A percentile compares a stretch with the other conserved stretches of the same genome.
phyloP scores from a whole-genome alignment of 2,797 vertebrate genomes.

The Labeo calbasu region DNA sequence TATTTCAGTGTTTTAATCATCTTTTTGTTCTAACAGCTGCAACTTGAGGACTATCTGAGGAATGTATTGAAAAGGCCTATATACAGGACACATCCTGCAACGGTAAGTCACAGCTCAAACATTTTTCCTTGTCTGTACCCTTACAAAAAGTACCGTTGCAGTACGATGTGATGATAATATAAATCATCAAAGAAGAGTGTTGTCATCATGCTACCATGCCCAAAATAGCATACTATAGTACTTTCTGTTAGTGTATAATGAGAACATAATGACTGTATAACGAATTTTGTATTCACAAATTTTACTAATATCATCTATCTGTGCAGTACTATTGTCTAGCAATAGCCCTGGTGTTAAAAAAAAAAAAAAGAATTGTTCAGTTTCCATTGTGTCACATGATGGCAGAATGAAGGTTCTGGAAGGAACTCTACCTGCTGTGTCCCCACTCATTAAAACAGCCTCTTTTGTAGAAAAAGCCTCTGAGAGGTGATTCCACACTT shows the following conservation, averaged over 20 bases:
- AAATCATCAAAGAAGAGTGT: not conserved
- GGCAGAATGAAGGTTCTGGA: constrained; percentile 39
- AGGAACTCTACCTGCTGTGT: constrained; percentile 72
- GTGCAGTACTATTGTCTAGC: not conserved
- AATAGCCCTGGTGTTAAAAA: not conserved
- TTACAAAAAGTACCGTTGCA: not conserved
- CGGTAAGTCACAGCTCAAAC: constrained; percentile 48
- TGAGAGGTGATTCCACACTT: constrained; percentile 69
- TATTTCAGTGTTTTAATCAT: not conserved
- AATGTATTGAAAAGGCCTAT: constrained; percentile 62
- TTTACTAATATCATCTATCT: not conserved
- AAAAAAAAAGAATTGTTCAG: not conserved
- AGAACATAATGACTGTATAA: not conserved
- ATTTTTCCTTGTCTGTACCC: not conserved
- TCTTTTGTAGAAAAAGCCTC: constrained; percentile 70
- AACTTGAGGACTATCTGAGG: constrained; percentile 63
- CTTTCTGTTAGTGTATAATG: constrained; percentile 4
- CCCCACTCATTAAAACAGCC: constrained; percentile 77
- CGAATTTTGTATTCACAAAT: not conserved
- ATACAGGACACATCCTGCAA: constrained; percentile 64
- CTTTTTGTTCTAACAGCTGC: constrained; percentile 61
- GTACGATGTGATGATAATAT: not conserved
- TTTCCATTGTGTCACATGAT: constrained; percentile 38
- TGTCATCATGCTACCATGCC: not conserved
- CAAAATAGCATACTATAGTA: not conserved